Percentiles rank a stretch among this genome's conserved stretches.
These are phyloP conservation scores for Hemitrygon akajei DNA, from an alignment of 2,797 vertebrate species.

Conservation along the genomic window DNA sequence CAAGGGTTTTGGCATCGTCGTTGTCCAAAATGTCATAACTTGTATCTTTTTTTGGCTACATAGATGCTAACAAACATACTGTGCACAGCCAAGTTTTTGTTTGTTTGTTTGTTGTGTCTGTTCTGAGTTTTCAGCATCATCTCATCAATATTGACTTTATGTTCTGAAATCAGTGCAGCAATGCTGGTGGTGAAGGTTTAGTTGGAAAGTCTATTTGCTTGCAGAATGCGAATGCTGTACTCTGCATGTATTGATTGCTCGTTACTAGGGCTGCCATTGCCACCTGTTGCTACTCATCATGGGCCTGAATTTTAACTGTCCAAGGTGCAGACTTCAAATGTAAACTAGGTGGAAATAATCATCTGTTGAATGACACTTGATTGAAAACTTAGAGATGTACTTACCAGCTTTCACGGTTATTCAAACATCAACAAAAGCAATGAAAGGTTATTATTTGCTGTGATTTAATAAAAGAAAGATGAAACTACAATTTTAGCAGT, in stretches of 20 bases:
- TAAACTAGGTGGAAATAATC: conserved; percentile 37
- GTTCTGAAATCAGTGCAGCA: background rate
- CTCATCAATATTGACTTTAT: background rate
- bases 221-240: conserved; percentile 40
- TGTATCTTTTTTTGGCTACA: background rate
- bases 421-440: conserved; percentile 38
- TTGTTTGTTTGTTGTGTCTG: background rate
- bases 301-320: background rate
- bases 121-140: background rate
- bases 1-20: background rate
- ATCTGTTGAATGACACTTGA: conserved; percentile 40
- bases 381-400: conserved; percentile 34
- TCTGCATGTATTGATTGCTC: conserved; percentile 12
- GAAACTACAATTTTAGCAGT: background rate
- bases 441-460: conserved; percentile 37
- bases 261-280: conserved; percentile 38
- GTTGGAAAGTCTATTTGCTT: conserved; percentile 29
- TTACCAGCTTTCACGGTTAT: conserved; percentile 39
- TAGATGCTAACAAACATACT: background rate
- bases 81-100: background rate
- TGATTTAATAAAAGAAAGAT: background rate
- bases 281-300: conserved; percentile 38
- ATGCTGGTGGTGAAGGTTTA: background rate
- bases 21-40: background rate
- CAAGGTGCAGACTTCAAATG: background rate